Conservation (phyloP, 2,113 vertebrate genomes). For the Odobenus rosmarus region DNA sequence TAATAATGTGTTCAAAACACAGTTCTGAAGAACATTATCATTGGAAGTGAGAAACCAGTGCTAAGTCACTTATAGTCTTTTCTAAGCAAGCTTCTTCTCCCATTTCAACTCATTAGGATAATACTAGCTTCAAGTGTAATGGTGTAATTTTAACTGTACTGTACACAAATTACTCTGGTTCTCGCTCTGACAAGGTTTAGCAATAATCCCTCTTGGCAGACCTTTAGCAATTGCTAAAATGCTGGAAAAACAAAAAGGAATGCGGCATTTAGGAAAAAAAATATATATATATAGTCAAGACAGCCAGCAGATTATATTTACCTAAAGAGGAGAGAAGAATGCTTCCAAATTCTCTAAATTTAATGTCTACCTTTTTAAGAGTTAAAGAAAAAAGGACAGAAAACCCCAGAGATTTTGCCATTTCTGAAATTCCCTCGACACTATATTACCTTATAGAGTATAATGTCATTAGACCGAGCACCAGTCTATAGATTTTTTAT, state of each 20-base stretch:
- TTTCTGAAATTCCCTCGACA: not conserved
- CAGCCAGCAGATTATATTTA: conserved; percentile 9
- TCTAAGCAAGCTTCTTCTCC: conserved; percentile 72
- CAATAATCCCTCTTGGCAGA: conserved; percentile 77
- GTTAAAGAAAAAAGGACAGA: not conserved
- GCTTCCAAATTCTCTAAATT: not conserved
- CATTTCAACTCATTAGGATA: conserved; percentile 69
- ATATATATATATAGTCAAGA: conserved; percentile 5
- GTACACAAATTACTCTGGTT: conserved; percentile 67
- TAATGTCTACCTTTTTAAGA: not conserved
- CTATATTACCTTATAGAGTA: not conserved
- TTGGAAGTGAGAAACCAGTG: conserved; percentile 82
- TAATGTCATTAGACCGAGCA: not conserved
- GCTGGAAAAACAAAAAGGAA: conserved; percentile 63
- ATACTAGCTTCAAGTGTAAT: conserved; percentile 67
- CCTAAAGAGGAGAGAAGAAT: not conserved
- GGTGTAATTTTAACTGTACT: conserved; percentile 74
- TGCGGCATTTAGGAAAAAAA: conserved; percentile 37
- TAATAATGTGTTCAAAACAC: conserved; percentile 86
- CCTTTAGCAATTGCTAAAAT: conserved; percentile 72
- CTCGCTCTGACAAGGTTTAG: conserved; percentile 64
- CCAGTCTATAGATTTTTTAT: not conserved
- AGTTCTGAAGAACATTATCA: conserved; percentile 84
- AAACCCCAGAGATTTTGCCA: not conserved
- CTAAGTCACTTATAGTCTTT: conserved; percentile 75